Evolutionary conservation across 2,888 invertebrate genomes (phyloP).

Genomic region (Xestia sexstrigata): DNA sequence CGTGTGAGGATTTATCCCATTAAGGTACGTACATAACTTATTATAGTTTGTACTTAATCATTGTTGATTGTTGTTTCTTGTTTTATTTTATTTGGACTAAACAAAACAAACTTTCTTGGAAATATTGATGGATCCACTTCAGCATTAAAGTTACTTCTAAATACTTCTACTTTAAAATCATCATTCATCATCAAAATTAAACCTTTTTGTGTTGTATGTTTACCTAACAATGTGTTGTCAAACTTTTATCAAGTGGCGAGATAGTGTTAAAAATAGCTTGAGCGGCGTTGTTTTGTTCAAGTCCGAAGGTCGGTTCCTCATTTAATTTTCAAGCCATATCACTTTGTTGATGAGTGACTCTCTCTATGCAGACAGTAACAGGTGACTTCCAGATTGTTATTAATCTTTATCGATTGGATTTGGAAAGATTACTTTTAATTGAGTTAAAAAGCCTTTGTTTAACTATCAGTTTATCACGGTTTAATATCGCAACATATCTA

Average conservation of each 20-base stretch:
- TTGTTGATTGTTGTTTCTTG: not conserved
- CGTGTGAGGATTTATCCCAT: not conserved
- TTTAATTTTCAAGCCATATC: not conserved
- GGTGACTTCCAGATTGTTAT: not conserved
- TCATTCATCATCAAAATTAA: too few species aligned
- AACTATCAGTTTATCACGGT: not conserved
- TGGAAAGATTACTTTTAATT: not conserved
- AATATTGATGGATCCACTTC: not conserved
- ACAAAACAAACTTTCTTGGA: not conserved
- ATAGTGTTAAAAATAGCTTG: slow-evolving; percentile 36
- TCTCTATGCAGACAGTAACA: not conserved
- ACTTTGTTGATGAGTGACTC: not conserved
- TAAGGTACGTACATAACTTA: not conserved
- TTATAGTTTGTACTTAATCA: not conserved
- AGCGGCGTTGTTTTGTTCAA: not conserved
- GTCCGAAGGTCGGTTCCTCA: slow-evolving; percentile 9
- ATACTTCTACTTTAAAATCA: not conserved
- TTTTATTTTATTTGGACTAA: not conserved
- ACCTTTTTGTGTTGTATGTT: not conserved
- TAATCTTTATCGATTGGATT: not conserved
- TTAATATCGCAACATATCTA: not conserved
- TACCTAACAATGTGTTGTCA: not conserved
- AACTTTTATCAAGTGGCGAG: slow-evolving; percentile 24
- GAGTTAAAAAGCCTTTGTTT: slow-evolving; percentile 4
- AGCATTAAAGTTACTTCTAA: not conserved